Conservation (phyloP, 2,888 invertebrate genomes). For the Volucella inanis region DNA sequence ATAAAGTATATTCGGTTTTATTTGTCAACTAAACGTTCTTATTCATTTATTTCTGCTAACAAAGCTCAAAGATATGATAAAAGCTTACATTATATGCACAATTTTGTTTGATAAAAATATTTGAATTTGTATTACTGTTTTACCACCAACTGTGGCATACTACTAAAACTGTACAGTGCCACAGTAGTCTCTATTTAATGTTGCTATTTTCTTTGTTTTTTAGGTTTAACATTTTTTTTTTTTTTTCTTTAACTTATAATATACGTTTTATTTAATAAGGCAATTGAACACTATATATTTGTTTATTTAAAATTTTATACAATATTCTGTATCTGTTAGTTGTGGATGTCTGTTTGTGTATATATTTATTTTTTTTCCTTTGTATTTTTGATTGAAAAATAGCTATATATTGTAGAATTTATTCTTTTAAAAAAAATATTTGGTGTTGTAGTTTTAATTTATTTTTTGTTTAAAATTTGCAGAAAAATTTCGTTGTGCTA, state of each 20-base stretch:
- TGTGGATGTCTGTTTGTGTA: not conserved
- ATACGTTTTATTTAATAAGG: conserved; percentile 53
- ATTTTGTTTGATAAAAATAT: conserved; percentile 38
- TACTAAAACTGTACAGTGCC: conserved; percentile 43
- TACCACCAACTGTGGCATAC: conserved; percentile 34
- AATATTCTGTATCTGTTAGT: conserved; percentile 2
- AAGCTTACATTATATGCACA: conserved; percentile 50
- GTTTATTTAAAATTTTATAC: conserved; percentile 29
- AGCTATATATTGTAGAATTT: not conserved
- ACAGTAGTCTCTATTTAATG: conserved; percentile 23
- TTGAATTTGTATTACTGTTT: conserved; percentile 52
- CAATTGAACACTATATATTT: conserved; percentile 65
- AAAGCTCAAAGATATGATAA: conserved; percentile 35
- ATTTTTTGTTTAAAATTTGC: not conserved
- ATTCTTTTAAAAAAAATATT: not conserved
- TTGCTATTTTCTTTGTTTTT: conserved; percentile 14
- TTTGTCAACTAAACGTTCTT: conserved; percentile 13
- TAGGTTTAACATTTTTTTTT: conserved; percentile 18
- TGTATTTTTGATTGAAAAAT: conserved; percentile 15
- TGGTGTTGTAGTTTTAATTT: not conserved
- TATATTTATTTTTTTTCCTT: conserved; percentile 12
- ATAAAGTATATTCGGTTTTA: conserved; percentile 22
- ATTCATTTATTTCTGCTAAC: conserved; percentile 45
- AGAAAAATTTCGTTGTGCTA: too few species aligned
- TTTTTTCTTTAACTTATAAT: conserved; percentile 46